A percentile compares a stretch with the other conserved stretches of the same genome.
Evolutionary conservation across 2,888 invertebrate genomes (phyloP).

Genomic region (Zaprionus lineosus): DNA sequence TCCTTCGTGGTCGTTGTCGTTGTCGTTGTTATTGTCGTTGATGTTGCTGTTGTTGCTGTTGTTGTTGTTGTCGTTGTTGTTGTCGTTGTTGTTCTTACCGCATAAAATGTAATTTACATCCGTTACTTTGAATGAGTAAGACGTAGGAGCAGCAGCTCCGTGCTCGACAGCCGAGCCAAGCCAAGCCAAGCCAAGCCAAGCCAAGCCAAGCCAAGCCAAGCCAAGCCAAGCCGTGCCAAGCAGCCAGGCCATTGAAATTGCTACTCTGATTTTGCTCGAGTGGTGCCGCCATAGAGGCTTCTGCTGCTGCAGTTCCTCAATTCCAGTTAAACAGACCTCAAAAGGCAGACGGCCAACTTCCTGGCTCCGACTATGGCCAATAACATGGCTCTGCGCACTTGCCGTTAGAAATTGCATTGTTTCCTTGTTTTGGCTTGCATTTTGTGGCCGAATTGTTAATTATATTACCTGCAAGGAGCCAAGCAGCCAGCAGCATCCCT

Average conservation of each 20-base stretch:
- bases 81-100: constrained; percentile 68
- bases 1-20: constrained; percentile 53
- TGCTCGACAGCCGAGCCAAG: not conserved
- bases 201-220: constrained; percentile 1
- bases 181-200: not conserved
- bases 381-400: constrained; percentile 50
- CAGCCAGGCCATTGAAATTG: constrained; percentile 46
- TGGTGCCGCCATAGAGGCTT: too few species aligned
- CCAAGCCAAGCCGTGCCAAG: not conserved
- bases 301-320: constrained; percentile 32
- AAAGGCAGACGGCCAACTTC: not conserved
- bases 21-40: too few species aligned
- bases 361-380: constrained; percentile 28
- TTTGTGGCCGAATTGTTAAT: constrained; percentile 34
- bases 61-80: too few species aligned
- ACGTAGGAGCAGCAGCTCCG: constrained; percentile 23
- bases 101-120: constrained; percentile 78
- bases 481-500: constrained; percentile 4
- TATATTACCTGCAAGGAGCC: constrained; percentile 6
- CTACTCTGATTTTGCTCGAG: constrained; percentile 66
- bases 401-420: constrained; percentile 65
- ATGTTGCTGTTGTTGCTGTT: too few species aligned
- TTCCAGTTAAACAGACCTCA: constrained; percentile 8
- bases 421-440: constrained; percentile 37
- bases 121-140: constrained; percentile 64